phyloP scores from a whole-genome alignment of 2,797 vertebrate species.

The Phalanger gymnotis region DNA sequence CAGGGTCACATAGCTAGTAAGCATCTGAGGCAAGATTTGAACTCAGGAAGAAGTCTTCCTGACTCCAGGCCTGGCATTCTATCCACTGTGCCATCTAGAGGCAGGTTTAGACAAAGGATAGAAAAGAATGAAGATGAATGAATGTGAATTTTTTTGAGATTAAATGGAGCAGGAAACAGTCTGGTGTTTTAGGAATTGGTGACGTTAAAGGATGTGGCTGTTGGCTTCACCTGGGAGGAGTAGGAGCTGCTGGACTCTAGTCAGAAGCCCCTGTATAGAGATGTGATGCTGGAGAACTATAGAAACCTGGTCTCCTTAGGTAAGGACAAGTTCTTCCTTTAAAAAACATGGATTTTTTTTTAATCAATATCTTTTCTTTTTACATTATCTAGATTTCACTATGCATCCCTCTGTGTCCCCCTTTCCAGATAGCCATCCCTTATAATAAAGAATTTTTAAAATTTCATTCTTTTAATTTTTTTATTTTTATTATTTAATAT shows the following conservation, averaged over 20 bases:
- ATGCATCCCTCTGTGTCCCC: too few species aligned
- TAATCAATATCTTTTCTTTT: too few species aligned
- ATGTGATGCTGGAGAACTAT: neutral
- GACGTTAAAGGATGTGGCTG: neutral
- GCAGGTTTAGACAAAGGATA: too few species aligned
- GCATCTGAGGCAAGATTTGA: neutral
- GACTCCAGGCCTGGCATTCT: neutral
- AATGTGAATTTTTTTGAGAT: too few species aligned
- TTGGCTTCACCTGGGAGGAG: neutral
- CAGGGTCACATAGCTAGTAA: neutral
- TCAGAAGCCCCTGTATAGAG: too few species aligned
- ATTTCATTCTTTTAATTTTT: too few species aligned
- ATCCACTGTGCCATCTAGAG: neutral
- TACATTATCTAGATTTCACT: too few species aligned
- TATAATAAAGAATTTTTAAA: too few species aligned
- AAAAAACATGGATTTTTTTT: neutral
- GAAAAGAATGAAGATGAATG: too few species aligned
- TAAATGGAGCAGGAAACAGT: neutral
- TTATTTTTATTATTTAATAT: too few species aligned
- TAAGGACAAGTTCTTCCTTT: neutral
- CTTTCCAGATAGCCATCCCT: too few species aligned
- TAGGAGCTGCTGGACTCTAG: neutral
- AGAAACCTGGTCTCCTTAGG: neutral
- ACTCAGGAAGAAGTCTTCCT: neutral
- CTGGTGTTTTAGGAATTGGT: neutral